Evolutionary conservation across 92 coral and sea anemone species (phyloP), one percentile per base, ranked within the genome.

Genomic region (Phenganax subtilis): DNA sequence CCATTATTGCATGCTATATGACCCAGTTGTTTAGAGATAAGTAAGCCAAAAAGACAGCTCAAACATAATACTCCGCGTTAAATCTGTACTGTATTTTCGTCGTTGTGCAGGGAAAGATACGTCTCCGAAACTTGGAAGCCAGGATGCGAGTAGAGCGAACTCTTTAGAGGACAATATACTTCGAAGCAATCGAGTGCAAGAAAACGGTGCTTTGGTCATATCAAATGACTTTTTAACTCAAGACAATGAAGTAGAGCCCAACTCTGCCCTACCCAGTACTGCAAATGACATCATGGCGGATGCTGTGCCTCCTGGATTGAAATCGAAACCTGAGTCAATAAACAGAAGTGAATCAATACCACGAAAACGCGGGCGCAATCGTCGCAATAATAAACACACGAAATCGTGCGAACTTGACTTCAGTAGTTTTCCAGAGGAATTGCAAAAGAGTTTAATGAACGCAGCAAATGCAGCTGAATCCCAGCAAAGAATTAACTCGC

Each of bases 321-420:
- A 84, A 29, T n/a, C 54, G 6, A 78, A 78, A 63, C 16, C 82
- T 15, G 72, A 61, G 51, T 28, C 67, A 59, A 20, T 64, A 57
- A 78, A 37, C 57, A 61, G 55, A 47, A 53, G 55, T 25, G 82
- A 78, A 28, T 78, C 82, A 53, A 56, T 76, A n/a, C 72, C 82
- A 15, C 37, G 82, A 52, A 78, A 78, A 64, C 82, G 82, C 8
- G 82, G 82, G 25, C 82, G 72, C 0, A 78, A 62, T 64, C 55
- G 82, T 15, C 82, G 82, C 16, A 53, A 20, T 20, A 94, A 92
- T 57, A 92, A 94, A 56, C 90, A 91, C 68, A 91, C 97, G 28
- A 94, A 92, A 85, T 94, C 98, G 29, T 94, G 98, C 87, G 98
- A 94, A 87, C 89, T 94, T 83, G 98, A 94, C 91, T 90, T 84